Base-by-base conservation (phyloP, 2,113 vertebrate species). In the Gallinago media region DNA sequence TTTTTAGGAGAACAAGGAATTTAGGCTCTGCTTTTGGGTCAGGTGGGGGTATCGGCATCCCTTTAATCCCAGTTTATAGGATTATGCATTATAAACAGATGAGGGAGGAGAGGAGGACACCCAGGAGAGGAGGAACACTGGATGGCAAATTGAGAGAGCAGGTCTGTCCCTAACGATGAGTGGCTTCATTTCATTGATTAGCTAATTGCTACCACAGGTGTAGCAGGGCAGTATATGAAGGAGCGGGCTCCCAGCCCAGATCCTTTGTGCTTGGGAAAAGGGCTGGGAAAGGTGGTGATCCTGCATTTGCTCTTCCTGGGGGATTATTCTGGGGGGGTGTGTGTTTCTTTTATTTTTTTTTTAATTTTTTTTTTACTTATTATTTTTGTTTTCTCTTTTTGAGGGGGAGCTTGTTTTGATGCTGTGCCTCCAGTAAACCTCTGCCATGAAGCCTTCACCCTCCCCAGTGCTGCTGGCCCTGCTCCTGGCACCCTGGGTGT, bases 171-270 rank as follows among this genome's bases (percentile, higher is more conserved):
- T 80, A 83, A 91, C 0, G 8, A 3, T 1, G 58, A 42, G 52
- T 78, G 80, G 50, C 18, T 31, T 68, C 27, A 27, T 58, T 73
- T 66, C 8, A 47, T 27, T 94, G 62, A 94, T 93, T 50, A 63
- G 71, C 34, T 94, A 94, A 97, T 93, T 89, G 89, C 40, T 47
- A 6, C 25, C 93, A 91, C 40, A 47, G 55, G 81, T 59, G n/a
- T 59, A 59, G 56, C n/a, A 59, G 21, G 54, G 55, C 11, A 27
- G n/a, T 78, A 65, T 74, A 90, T 89, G 65, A 94, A 46, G 11
- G 32, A 32, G 68, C 10, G 52, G 23, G 42, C 25, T 66, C 2
- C 1, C 0, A 2, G 1, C 0, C 0, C 0, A 3, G 0, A 0
- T 2, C 4, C 0, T 38, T 42, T 36, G 32, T 23, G 31, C 31